phyloP scores from a whole-genome alignment of 53 echinoderm and acorn worm species.

The Paelopatides confundens region DNA sequence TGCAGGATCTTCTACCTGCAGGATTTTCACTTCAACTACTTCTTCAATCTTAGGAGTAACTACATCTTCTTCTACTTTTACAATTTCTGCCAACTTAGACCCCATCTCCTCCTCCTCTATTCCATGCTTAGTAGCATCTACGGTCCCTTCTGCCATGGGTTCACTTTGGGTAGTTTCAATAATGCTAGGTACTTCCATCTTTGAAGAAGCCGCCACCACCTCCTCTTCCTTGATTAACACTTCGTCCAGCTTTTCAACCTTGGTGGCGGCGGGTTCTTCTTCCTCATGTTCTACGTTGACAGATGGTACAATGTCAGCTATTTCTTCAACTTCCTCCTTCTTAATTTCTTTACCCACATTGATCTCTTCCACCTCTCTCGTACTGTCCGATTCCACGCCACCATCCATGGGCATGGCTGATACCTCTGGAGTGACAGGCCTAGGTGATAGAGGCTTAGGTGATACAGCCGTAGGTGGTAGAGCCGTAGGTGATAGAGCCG shows the following conservation, averaged over 20 bases:
- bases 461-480: not conserved
- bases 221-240: conserved; percentile 22
- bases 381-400: not conserved
- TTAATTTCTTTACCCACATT: not conserved
- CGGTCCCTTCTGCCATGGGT: not conserved
- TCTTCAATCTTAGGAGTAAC: not conserved
- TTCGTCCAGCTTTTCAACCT: not conserved
- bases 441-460: not conserved
- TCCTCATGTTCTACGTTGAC: not conserved
- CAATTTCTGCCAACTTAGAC: not conserved
- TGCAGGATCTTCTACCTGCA: not conserved
- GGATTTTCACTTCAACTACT: not conserved
- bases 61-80: not conserved
- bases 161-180: not conserved
- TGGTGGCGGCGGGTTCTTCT: not conserved
- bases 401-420: not conserved
- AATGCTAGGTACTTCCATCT: not conserved
- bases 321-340: conserved; percentile 7
- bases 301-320: not conserved
- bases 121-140: not conserved
- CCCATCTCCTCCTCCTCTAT: not conserved
- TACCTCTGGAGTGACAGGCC: not conserved
- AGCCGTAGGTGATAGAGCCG: not conserved
- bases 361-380: not conserved
- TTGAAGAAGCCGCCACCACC: not conserved